phyloP scores from a whole-genome alignment of 2,888 invertebrate genomes.

The Cephus sareptanus region DNA sequence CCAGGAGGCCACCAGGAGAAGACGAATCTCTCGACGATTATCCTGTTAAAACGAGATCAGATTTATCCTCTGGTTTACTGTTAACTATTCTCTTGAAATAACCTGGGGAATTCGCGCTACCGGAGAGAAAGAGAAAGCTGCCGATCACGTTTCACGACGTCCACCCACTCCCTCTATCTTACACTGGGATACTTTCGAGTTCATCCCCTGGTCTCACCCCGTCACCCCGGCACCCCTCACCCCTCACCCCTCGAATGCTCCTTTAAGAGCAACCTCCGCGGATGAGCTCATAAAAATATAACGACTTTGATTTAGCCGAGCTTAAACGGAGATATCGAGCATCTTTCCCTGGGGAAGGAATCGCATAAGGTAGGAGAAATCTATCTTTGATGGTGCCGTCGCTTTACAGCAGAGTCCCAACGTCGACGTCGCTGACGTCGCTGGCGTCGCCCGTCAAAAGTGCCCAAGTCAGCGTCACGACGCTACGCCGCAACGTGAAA shows the following conservation, averaged over 20 bases:
- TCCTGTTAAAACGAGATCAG: background rate
- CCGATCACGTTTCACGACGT: background rate
- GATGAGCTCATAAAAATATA: conserved; percentile 41
- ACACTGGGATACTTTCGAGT: conserved; percentile 11
- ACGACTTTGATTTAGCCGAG: conserved; percentile 31
- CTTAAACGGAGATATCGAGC: conserved; percentile 18
- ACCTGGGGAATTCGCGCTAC: background rate
- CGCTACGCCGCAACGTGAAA: no score
- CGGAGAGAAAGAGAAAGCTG: background rate
- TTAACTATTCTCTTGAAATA: background rate
- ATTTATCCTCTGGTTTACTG: background rate
- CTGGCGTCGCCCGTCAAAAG: background rate
- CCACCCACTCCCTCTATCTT: background rate
- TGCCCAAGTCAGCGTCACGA: background rate
- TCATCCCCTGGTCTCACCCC: conserved; percentile 9
- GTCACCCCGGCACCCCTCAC: conserved; percentile 18
- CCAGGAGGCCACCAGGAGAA: no score
- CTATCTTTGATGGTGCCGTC: conserved; percentile 18
- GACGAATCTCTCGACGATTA: no score
- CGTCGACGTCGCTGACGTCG: background rate
- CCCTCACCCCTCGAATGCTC: conserved; percentile 20
- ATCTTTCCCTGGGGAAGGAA: background rate
- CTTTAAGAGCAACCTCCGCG: no score
- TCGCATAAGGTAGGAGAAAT: background rate
- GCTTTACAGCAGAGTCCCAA: background rate